Base-by-base conservation (phyloP, 2,888 invertebrate genomes). In the Dicyrtoma fusca region DNA sequence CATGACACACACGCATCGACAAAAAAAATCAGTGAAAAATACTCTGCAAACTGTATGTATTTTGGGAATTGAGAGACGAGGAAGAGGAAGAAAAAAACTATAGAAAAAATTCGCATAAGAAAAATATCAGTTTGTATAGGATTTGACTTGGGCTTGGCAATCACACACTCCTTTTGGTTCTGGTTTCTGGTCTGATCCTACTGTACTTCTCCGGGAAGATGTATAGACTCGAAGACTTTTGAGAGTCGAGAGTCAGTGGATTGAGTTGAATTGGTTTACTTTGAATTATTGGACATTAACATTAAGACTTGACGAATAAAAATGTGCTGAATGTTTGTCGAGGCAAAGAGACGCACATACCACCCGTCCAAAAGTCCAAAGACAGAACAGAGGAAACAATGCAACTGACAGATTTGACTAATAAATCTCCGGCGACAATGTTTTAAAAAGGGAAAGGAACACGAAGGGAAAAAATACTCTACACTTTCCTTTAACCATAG, bases 351-450 rank as follows among this genome's bases (percentile, higher is more conserved):
- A 4, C 6, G 55, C 23, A 25, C 34, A 34, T 34, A 34, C 34
- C 34, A 34, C 34, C 3, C 34, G 34, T 34, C 34, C 34, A 34
- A 57, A 57, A 25, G 34, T 34, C 34, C 34, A 34, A 57, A 57
- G 25, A 57, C 23, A 21, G 57, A 14, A 49, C 4, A 49, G 14
- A 25, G 57, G 57, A 57, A 57, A 21, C 57, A 57, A 17, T 57
- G 57, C 57, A 64, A 25, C 45, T 63, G 62, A 63, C 47, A 47
- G 44, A 47, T 21, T 53, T 53, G 42, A 53, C 42, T 53, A 53
- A 66, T 66, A 66, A 66, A 66, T 66, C 66, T 66, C 19, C 42
- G 55, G 19, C 42, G 53, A 44, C 34, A 66, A 53, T 53, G 42
- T 44, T 61, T 14, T 34, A 65, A 42, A 42, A 14, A 59, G 59